A percentile compares a stretch with the other conserved stretches of the same genome.
These are phyloP conservation scores for Gymnothorax javanicus DNA, from an alignment of 2,797 vertebrate species.

Conservation along the genomic window DNA sequence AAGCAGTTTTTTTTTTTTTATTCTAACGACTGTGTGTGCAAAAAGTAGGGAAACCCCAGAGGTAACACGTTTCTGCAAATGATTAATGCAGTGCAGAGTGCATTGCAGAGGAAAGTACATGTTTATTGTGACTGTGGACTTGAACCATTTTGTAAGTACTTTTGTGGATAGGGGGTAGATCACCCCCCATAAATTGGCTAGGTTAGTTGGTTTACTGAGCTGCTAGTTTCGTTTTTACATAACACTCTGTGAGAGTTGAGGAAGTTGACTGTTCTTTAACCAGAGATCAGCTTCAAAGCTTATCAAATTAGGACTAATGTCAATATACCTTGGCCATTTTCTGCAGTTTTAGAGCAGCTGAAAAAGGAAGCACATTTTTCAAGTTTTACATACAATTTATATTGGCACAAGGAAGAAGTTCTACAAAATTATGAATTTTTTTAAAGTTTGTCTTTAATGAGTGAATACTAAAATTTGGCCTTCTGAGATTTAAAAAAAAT, in stretches of 20 bases:
- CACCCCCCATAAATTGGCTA: too few species aligned
- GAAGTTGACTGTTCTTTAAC: too few species aligned
- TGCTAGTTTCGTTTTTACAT: not conserved
- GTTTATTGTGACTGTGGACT: slow-evolving; percentile 24
- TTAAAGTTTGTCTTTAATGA: not conserved
- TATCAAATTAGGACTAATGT: not conserved
- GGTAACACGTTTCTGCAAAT: not conserved
- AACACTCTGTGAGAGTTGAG: not conserved
- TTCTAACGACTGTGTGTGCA: slow-evolving; percentile 12
- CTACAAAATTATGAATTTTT: not conserved
- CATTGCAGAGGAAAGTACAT: not conserved
- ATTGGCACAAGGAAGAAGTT: not conserved
- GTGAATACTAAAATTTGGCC: not conserved
- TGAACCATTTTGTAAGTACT: not conserved
- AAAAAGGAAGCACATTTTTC: not conserved
- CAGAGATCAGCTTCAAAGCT: not conserved
- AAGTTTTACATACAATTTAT: not conserved
- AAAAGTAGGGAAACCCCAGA: not conserved
- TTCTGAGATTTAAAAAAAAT: not conserved
- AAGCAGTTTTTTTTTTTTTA: slow-evolving; percentile 4
- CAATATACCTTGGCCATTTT: not conserved
- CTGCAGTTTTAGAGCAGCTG: not conserved
- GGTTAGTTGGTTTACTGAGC: too few species aligned
- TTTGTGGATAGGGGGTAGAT: too few species aligned
- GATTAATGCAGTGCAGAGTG: slow-evolving; percentile 16